Percentiles rank a stretch among this genome's conserved stretches.
These are phyloP conservation scores for Pachyramphus minor DNA, from an alignment of 2,113 vertebrate genomes.

Conservation along the genomic window DNA sequence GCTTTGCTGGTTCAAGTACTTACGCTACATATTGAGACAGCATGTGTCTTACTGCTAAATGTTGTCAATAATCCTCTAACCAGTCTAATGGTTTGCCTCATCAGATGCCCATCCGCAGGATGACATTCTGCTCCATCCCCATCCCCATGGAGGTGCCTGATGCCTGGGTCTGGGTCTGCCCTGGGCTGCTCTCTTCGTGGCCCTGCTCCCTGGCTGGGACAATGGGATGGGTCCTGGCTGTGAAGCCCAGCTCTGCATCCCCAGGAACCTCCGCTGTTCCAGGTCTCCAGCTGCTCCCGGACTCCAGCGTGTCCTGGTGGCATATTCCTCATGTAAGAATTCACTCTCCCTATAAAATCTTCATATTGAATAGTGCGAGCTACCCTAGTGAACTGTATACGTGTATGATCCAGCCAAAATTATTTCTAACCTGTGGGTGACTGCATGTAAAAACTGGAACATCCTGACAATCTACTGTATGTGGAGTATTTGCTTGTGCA, in stretches of 20 bases:
- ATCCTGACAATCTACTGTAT: background rate
- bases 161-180: background rate
- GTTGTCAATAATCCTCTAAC: background rate
- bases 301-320: background rate
- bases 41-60: background rate
- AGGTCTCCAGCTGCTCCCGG: too few species aligned
- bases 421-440: background rate
- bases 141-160: background rate
- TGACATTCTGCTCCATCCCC: too few species aligned
- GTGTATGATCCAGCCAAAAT: background rate
- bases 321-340: background rate
- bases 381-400: background rate
- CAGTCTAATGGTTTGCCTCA: too few species aligned
- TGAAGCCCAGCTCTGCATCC: background rate
- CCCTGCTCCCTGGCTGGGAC: background rate
- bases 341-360: background rate
- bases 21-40: too few species aligned
- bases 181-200: background rate
- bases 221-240: too few species aligned
- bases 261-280: background rate
- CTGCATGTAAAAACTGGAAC: background rate
- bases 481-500: background rate
- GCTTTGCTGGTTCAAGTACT: background rate
- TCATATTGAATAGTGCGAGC: background rate
- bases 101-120: accelerated